Evolutionary conservation across 2,797 vertebrate species (phyloP), one percentile per base, ranked within the genome.

Genomic region (Syngnathus rostellatus): DNA sequence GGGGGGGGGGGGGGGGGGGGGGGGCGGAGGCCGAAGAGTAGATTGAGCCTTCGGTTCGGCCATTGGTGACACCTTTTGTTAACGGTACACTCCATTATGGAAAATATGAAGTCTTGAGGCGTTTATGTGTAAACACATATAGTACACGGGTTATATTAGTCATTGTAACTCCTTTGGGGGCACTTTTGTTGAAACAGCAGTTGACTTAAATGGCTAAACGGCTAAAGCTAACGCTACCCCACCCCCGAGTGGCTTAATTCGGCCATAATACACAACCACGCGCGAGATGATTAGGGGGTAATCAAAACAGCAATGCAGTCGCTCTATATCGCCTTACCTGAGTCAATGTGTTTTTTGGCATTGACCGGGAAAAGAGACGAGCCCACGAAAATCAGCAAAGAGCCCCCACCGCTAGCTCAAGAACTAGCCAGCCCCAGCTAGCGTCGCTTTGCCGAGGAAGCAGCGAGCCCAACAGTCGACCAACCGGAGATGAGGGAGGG

Each of bases 381-480:
- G 55, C 55, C 55, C 55, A 38, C 69, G 83, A 76, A 86, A 81
- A 92, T 90, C 89, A 87, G 91, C 91, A 86, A 81, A 70, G 85
- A 83, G 83, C 83, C 78, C 85, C 78, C 85, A 73, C 65, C 81
- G 90, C 89, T 91, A 91, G 91, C 89, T 80, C 63, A 77, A 85
- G 79, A 87, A 90, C 87, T 88, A 89, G 89, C 89, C 70, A 62
- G 45, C 83, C 82, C 88, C 84, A 86, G 90, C 89, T 90, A 90
- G 85, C 80, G 80, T 72, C 65, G 68, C 82, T 87, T 84, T 82
- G 77, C 78, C 81, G 87, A 86, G 88, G 89, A 89, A 88, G 86
- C 86, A 81, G 82, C 78, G 84, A 82, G 72, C 82, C 81, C 80
- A 58, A 38, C 31, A 72, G 81, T 80, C 84, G 85, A 71, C 86